phyloP scores from a whole-genome alignment of 2,797 vertebrate genomes.

The Triplophysa bombifrons region DNA sequence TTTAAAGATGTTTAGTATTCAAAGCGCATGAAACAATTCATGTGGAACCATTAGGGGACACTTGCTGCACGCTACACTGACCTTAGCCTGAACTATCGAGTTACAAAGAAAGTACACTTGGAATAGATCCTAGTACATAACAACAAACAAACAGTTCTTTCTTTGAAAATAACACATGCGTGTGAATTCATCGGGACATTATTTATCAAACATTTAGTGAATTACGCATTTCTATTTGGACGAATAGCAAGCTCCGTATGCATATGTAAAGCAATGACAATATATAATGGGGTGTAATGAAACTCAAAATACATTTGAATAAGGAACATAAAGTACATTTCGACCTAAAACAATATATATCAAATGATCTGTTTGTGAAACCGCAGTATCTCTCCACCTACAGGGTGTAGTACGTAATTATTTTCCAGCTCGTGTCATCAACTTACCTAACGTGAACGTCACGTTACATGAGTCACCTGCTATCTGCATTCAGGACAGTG shows the following conservation, averaged over 20 bases:
- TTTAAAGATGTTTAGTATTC: no score
- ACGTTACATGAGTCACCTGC: not conserved
- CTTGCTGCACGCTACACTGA: conserved; percentile 14
- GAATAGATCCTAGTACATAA: conserved; percentile 5
- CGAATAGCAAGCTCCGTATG: not conserved
- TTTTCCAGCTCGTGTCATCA: no score
- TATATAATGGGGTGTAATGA: not conserved
- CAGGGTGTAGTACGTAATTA: not conserved
- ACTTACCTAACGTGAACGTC: no score
- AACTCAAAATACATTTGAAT: not conserved
- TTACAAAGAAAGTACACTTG: conserved; percentile 9
- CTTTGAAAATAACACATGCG: not conserved
- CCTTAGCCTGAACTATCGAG: conserved; percentile 15
- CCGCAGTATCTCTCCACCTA: not conserved
- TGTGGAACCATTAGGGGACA: not conserved
- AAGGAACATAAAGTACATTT: not conserved
- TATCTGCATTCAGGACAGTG: not conserved
- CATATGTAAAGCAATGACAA: not conserved
- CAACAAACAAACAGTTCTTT: conserved; percentile 3
- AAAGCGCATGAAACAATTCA: not conserved
- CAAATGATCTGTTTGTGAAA: not conserved
- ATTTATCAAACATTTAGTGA: not conserved
- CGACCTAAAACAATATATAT: not conserved
- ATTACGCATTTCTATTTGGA: not conserved
- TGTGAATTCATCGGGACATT: not conserved